A percentile compares a stretch with the other conserved stretches of the same genome.
phyloP scores from a whole-genome alignment of 2,113 vertebrate species.

The Syrrhaptes paradoxus region DNA sequence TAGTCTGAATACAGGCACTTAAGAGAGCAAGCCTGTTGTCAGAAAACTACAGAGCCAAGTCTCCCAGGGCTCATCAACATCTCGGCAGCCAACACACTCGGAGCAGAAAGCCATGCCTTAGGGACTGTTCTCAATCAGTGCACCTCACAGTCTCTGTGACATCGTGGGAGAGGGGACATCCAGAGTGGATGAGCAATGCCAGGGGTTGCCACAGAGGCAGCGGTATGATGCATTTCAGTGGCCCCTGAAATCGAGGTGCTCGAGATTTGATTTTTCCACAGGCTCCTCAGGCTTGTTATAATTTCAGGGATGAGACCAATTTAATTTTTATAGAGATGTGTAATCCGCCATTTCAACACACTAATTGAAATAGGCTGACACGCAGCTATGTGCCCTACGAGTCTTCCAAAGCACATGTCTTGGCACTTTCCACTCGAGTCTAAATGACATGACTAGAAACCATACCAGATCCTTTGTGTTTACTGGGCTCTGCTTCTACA shows the following conservation, averaged over 20 bases:
- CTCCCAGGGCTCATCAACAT: background rate
- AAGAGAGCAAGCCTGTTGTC: background rate
- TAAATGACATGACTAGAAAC: conserved; percentile 42
- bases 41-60: background rate
- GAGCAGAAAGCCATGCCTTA: background rate
- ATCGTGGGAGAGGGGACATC: background rate
- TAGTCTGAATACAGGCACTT: background rate
- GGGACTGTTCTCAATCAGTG: background rate
- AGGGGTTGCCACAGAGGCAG: background rate
- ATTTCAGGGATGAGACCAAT: conserved; percentile 57
- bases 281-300: conserved; percentile 29
- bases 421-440: conserved; percentile 56
- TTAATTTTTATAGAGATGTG: conserved; percentile 58
- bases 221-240: background rate
- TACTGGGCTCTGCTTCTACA: background rate
- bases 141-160: background rate
- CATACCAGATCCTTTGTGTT: conserved; percentile 11
- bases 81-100: background rate
- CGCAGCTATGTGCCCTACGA: conserved; percentile 48
- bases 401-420: conserved; percentile 63
- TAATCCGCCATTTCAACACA: conserved; percentile 48
- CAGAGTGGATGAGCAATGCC: accelerated
- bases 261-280: conserved; percentile 18
- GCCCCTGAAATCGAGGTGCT: background rate
- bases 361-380: conserved; percentile 67